Evolutionary conservation across 2,113 vertebrate genomes (phyloP).

Genomic region (Actenoides hombroni): DNA sequence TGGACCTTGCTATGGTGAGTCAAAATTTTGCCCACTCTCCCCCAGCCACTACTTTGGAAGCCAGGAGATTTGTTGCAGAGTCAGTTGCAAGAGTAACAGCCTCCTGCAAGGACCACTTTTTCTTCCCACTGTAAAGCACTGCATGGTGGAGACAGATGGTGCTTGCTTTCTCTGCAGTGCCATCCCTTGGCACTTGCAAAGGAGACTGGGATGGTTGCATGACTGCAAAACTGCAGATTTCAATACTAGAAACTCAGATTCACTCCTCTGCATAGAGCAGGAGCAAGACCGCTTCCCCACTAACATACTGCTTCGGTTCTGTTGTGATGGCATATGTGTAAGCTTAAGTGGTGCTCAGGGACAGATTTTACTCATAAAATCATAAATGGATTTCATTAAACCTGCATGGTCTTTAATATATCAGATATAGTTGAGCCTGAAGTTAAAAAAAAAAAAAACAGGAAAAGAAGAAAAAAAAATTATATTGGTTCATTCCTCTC

Average conservation of each 20-base stretch:
- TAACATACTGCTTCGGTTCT: neutral
- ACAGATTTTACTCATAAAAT: constrained; percentile 47
- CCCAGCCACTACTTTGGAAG: fast-evolving
- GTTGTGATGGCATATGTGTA: neutral
- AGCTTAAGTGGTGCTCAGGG: constrained; percentile 20
- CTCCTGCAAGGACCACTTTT: neutral
- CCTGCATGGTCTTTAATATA: constrained; percentile 16
- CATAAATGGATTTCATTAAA: constrained; percentile 62
- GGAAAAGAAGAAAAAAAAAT: neutral
- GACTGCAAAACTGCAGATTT: neutral
- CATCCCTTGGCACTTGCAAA: neutral
- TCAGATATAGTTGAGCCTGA: neutral
- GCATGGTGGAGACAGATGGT: neutral
- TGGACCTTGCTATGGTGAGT: fast-evolving
- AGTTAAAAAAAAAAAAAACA: neutral
- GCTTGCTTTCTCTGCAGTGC: neutral
- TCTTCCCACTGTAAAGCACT: neutral
- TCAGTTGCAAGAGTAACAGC: neutral
- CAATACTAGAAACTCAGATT: neutral
- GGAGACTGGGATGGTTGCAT: neutral
- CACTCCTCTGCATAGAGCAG: neutral
- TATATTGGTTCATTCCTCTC: neutral
- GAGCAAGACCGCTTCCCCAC: neutral
- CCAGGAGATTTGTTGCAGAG: neutral
- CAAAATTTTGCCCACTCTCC: neutral